Conservation (phyloP, 1,140 invertebrate species). For the Pogonognathellus flavescens region DNA sequence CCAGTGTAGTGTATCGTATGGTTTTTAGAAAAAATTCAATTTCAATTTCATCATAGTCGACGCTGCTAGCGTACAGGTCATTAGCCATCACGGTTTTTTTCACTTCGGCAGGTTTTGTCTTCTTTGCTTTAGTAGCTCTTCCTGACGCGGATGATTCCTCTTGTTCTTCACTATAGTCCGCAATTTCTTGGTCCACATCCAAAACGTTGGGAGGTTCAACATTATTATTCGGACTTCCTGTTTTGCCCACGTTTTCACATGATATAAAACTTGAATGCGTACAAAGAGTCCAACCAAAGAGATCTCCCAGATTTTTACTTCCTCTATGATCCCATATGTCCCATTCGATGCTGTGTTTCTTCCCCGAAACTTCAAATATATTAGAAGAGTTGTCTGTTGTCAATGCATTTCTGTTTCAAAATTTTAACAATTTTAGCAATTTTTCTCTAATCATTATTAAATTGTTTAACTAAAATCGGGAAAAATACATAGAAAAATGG, state of each 20-base stretch:
- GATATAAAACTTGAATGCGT: not conserved
- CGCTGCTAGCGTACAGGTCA: not conserved
- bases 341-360: not conserved
- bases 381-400: not conserved
- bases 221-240: not conserved
- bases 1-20: not conserved
- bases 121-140: too few species aligned
- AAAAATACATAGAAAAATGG: too few species aligned
- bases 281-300: not conserved
- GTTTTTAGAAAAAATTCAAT: not conserved
- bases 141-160: not conserved
- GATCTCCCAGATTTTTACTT: not conserved
- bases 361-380: not conserved
- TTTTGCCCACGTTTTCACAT: not conserved
- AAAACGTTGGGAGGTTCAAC: not conserved
- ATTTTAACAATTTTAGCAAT: not conserved
- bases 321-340: conserved; percentile 11
- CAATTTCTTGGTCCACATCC: not conserved
- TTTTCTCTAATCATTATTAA: not conserved
- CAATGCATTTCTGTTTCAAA: not conserved
- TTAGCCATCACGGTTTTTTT: too few species aligned
- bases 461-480: too few species aligned
- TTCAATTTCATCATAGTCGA: not conserved
- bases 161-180: not conserved
- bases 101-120: too few species aligned